Evolutionary conservation across 2,113 vertebrate species (phyloP).

Genomic region (Phainopepla nitens): DNA sequence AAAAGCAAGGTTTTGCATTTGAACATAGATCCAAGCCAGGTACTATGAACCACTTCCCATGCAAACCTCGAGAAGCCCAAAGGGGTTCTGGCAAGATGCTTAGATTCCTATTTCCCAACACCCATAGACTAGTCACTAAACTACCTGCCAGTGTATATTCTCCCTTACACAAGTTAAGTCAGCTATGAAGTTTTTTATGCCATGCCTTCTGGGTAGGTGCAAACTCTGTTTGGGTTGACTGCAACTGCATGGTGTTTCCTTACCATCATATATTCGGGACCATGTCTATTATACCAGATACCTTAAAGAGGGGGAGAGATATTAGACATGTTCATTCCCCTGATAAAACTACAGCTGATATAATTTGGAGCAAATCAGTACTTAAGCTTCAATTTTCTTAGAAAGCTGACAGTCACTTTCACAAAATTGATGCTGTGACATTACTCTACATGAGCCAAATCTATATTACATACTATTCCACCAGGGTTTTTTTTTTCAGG

Average conservation of each 20-base stretch:
- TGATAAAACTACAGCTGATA: neutral
- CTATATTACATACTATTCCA: neutral
- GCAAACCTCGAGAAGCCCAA: neutral
- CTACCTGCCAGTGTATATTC: neutral
- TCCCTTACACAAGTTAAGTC: neutral
- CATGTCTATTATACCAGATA: neutral
- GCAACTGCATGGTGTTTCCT: neutral
- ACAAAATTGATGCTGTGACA: neutral
- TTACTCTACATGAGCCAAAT: neutral
- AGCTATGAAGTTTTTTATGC: neutral
- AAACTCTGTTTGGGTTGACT: neutral
- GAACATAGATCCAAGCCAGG: neutral
- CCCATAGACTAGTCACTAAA: neutral
- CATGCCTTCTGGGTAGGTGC: rapidly evolving
- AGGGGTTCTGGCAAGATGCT: neutral
- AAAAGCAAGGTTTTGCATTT: neutral
- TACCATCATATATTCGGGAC: neutral
- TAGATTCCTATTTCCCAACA: neutral
- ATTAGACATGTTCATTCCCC: neutral
- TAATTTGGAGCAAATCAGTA: neutral
- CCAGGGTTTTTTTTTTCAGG: neutral
- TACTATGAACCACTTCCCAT: neutral
- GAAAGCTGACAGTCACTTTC: neutral
- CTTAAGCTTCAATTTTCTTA: neutral
- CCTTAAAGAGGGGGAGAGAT: neutral